Evolutionary conservation across 1,140 invertebrate species (phyloP).

Genomic region (Odontomachus brunneus): DNA sequence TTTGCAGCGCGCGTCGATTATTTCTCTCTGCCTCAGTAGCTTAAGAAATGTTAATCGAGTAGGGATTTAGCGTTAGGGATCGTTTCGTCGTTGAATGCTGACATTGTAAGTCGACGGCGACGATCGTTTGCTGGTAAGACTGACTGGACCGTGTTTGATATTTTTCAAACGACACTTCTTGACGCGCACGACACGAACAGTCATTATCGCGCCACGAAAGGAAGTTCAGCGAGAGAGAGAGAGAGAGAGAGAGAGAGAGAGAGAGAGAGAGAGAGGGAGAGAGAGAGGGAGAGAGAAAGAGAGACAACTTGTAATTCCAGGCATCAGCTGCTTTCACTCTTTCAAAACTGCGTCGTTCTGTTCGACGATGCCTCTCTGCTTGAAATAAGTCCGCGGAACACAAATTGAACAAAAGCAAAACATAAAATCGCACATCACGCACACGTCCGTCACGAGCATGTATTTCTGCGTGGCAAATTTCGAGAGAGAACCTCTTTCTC

Average conservation of each 20-base stretch:
- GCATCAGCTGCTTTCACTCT: conserved; percentile 9
- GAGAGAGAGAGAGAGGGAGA: too few species aligned
- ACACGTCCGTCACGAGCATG: background rate
- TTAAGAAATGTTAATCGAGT: conserved; percentile 45
- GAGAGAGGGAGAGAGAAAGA: background rate
- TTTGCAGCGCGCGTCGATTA: conserved; percentile 12
- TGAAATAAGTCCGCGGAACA: conserved; percentile 3
- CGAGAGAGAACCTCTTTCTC: background rate
- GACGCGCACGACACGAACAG: background rate
- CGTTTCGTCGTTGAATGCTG: conserved; percentile 34
- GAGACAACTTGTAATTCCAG: conserved; percentile 27
- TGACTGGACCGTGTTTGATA: conserved; percentile 24
- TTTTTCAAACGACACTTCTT: conserved; percentile 46
- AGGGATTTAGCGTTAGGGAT: conserved; percentile 9
- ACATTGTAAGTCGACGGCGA: conserved; percentile 16
- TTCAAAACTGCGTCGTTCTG: conserved; percentile 17
- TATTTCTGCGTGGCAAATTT: background rate
- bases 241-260: too few species aligned
- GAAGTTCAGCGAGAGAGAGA: conserved; percentile 1
- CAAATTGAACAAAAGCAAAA: conserved; percentile 3
- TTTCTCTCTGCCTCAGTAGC: background rate
- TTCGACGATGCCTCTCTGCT: background rate
- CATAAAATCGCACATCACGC: background rate
- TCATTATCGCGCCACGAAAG: conserved; percentile 3
- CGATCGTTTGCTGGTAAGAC: background rate